phyloP scores from a whole-genome alignment of 2,797 vertebrate species.

The Rhinoraja longicauda region DNA sequence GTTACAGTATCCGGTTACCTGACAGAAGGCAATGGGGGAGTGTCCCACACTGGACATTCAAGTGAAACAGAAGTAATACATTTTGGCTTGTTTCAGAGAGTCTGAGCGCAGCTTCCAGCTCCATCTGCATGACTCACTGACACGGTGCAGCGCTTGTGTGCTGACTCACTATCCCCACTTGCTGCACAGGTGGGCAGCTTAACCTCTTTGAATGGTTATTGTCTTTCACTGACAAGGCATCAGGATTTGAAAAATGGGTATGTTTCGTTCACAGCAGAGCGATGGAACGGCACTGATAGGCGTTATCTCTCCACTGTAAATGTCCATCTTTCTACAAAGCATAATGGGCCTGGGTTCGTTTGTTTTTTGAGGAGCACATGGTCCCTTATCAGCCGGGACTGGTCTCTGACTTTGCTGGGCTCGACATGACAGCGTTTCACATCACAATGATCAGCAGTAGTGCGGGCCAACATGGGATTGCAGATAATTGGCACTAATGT shows the following conservation, averaged over 20 bases:
- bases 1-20: neutral
- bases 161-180: neutral
- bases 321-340: neutral
- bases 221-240: neutral
- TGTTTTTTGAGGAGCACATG: neutral
- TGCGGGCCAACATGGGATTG: neutral
- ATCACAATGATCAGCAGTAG: neutral
- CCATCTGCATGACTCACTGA: neutral
- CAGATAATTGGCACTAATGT: constrained; percentile 32
- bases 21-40: neutral
- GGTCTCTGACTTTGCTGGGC: neutral
- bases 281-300: neutral
- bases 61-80: neutral
- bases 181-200: neutral
- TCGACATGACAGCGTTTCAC: neutral
- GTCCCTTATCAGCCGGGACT: neutral
- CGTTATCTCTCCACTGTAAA: neutral
- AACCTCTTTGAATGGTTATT: neutral
- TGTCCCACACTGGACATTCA: neutral
- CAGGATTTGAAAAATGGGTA: neutral
- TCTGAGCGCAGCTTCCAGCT: neutral
- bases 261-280: neutral
- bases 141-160: no score
- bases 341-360: neutral
- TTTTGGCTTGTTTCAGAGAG: neutral